These are phyloP conservation scores for Eueides isabella DNA, from an alignment of 1,140 invertebrate genomes.

Conservation along the genomic window DNA sequence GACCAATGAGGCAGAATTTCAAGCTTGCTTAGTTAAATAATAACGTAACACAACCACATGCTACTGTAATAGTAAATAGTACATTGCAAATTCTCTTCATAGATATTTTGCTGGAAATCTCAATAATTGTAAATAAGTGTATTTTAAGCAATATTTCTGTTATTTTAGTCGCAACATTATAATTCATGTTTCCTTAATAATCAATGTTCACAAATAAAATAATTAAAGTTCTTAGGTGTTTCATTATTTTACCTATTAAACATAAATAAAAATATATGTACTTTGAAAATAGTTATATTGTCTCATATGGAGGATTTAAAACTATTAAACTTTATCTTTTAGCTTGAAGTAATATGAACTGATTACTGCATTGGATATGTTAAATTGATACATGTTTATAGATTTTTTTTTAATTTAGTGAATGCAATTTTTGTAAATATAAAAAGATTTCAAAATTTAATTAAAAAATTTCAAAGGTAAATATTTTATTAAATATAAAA, in stretches of 20 bases:
- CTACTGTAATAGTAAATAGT: constrained; percentile 1
- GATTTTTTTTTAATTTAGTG: no score
- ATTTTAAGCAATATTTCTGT: constrained; percentile 20
- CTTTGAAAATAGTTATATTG: not conserved
- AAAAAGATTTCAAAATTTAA: no score
- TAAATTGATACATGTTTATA: no score
- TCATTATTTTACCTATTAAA: not conserved
- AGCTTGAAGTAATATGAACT: no score
- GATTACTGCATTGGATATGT: no score
- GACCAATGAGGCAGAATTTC: constrained; percentile 34
- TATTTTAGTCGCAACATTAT: constrained; percentile 10
- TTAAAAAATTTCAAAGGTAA: no score
- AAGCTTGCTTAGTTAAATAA: constrained; percentile 1
- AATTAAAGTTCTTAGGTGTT: not conserved
- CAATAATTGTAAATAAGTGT: not conserved
- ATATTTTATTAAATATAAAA: no score
- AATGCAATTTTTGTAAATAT: no score
- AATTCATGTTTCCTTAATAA: constrained; percentile 17
- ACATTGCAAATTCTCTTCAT: not conserved
- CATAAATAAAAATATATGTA: no score
- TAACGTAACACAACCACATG: not conserved
- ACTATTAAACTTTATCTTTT: not conserved
- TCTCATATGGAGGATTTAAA: not conserved
- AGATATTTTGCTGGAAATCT: constrained; percentile 1
- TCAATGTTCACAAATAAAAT: constrained; percentile 13